phyloP scores from a whole-genome alignment of 2,888 invertebrate species.

The Brachycybe producta region DNA sequence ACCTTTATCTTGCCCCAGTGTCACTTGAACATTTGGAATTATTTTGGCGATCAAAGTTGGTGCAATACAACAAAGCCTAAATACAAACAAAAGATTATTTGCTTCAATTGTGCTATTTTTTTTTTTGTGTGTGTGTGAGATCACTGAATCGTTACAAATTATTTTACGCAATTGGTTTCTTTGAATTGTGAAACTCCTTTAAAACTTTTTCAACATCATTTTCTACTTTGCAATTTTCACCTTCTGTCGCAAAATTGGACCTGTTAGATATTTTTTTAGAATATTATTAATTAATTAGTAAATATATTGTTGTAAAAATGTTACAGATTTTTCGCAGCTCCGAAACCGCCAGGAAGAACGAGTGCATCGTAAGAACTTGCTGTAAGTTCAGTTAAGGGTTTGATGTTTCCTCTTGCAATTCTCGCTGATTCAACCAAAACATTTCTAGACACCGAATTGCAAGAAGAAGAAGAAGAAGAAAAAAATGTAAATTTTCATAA shows the following conservation, averaged over 20 bases:
- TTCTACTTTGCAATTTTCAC: constrained; percentile 36
- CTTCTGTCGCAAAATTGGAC: constrained; percentile 41
- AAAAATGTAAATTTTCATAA: background rate
- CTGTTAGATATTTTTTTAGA: constrained; percentile 28
- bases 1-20: constrained; percentile 31
- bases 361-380: constrained; percentile 37
- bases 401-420: constrained; percentile 38
- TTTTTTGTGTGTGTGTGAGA: constrained; percentile 1
- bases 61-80: constrained; percentile 41
- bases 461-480: background rate
- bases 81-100: background rate
- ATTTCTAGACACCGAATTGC: constrained; percentile 31
- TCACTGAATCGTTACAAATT: constrained; percentile 16
- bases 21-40: constrained; percentile 28
- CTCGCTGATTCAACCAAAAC: constrained; percentile 43
- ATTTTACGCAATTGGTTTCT: constrained; percentile 40
- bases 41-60: constrained; percentile 39
- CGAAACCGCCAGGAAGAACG: constrained; percentile 46
- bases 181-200: constrained; percentile 38
- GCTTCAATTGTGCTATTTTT: background rate
- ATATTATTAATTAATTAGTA: background rate
- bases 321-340: constrained; percentile 44
- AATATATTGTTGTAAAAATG: constrained; percentile 24
- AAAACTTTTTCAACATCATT: constrained; percentile 38
- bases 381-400: constrained; percentile 35